Percentiles rank a stretch among this genome's conserved stretches.
Conservation (phyloP, 2,797 vertebrate genomes). For the Lemur catta region DNA sequence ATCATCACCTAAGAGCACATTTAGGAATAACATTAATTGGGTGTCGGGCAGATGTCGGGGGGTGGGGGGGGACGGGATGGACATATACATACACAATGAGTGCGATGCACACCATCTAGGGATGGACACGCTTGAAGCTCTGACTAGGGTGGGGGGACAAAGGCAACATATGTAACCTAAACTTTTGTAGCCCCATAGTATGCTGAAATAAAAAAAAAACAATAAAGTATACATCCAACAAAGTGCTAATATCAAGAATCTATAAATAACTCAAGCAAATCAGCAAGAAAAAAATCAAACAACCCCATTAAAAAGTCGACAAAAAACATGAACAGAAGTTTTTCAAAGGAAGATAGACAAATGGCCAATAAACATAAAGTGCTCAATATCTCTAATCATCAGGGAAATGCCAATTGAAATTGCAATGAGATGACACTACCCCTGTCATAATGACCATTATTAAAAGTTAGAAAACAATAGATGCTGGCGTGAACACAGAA, state of each 20-base stretch:
- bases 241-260: neutral
- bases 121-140: too few relatives aligned
- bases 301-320: neutral
- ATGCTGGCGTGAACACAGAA: rapidly evolving
- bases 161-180: too few relatives aligned
- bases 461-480: neutral
- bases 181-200: too few relatives aligned
- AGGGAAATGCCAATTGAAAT: neutral
- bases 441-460: neutral
- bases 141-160: too few relatives aligned
- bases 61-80: too few relatives aligned
- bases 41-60: too few relatives aligned
- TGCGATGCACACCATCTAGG: too few relatives aligned
- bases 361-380: neutral
- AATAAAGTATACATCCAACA: neutral
- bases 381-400: neutral
- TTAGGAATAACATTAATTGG: too few relatives aligned
- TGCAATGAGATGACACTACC: neutral
- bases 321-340: neutral
- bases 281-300: neutral
- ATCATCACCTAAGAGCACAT: too few relatives aligned
- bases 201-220: too few relatives aligned
- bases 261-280: neutral
- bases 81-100: too few relatives aligned
- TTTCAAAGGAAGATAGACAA: neutral